phyloP scores from a whole-genome alignment of 1,140 invertebrate genomes.

The Melanaphis sacchari region DNA sequence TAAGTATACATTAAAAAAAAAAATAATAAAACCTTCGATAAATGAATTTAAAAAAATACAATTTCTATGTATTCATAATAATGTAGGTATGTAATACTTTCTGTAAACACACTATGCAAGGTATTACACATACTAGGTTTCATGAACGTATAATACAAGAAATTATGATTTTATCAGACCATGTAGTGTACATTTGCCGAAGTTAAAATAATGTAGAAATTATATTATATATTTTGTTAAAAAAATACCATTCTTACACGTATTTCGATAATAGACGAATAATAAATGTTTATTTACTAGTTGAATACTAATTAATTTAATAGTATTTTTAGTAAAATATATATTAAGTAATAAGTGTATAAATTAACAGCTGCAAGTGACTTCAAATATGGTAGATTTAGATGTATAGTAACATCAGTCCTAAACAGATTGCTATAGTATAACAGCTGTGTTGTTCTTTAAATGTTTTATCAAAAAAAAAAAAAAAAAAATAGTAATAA shows the following conservation, averaged over 20 bases:
- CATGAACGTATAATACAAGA: not conserved
- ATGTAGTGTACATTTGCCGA: not conserved
- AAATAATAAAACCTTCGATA: not conserved
- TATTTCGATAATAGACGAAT: not conserved
- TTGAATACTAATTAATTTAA: not conserved
- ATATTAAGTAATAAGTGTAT: not conserved
- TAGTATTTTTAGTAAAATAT: not conserved
- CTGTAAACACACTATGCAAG: not conserved
- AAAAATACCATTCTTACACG: not conserved
- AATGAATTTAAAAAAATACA: not conserved
- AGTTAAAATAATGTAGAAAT: too few species aligned
- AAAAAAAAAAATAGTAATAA: too few species aligned
- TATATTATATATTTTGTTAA: not conserved
- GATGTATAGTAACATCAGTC: too few species aligned
- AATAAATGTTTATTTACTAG: not conserved
- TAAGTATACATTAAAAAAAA: not conserved
- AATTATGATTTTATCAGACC: not conserved
- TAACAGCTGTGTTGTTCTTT: too few species aligned
- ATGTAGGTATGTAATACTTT: not conserved
- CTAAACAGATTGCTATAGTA: too few species aligned
- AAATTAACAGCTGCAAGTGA: not conserved
- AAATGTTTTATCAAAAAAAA: too few species aligned
- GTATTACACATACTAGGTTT: not conserved
- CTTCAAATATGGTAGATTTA: not conserved
- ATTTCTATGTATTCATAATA: slow-evolving; percentile 1